Evolutionary conservation across 2,888 invertebrate genomes (phyloP).

Genomic region (Orthosia cruda): DNA sequence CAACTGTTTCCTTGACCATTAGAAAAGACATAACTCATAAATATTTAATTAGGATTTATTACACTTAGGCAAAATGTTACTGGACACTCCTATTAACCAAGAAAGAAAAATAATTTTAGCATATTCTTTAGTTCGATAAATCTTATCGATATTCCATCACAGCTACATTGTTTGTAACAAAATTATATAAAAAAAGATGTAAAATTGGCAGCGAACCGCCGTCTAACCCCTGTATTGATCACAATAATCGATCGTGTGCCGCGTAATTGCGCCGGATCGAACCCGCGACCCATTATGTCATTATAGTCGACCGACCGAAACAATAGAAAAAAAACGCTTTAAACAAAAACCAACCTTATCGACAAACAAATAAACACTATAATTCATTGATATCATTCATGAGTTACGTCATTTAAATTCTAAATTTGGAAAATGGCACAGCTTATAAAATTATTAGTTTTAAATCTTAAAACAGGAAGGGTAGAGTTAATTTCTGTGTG

Average conservation of each 20-base stretch:
- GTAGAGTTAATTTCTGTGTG: conserved; percentile 72
- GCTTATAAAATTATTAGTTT: conserved; percentile 63
- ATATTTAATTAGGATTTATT: conserved; percentile 39
- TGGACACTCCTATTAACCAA: neutral
- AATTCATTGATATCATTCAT: conserved; percentile 25
- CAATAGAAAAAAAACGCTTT: conserved; percentile 76
- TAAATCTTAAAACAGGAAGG: conserved; percentile 67
- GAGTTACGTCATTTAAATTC: conserved; percentile 68
- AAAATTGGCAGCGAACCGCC: conserved; percentile 91
- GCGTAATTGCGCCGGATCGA: conserved; percentile 90
- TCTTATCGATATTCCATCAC: conserved; percentile 82
- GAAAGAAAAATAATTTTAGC: neutral
- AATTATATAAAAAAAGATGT: conserved; percentile 87
- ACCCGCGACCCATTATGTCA: conserved; percentile 91
- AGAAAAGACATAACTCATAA: conserved; percentile 20
- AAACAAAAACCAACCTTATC: conserved; percentile 63
- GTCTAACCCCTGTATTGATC: conserved; percentile 92
- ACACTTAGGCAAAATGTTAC: neutral
- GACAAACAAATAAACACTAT: conserved; percentile 31
- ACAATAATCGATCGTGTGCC: conserved; percentile 92
- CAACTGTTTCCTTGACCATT: conserved; percentile 16
- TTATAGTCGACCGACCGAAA: conserved; percentile 90
- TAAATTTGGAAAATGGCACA: conserved; percentile 63
- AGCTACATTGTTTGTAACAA: conserved; percentile 86
- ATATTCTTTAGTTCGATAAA: conserved; percentile 27